These are phyloP conservation scores for Aphis craccivora DNA, from an alignment of 1,140 invertebrate species.

Conservation along the genomic window DNA sequence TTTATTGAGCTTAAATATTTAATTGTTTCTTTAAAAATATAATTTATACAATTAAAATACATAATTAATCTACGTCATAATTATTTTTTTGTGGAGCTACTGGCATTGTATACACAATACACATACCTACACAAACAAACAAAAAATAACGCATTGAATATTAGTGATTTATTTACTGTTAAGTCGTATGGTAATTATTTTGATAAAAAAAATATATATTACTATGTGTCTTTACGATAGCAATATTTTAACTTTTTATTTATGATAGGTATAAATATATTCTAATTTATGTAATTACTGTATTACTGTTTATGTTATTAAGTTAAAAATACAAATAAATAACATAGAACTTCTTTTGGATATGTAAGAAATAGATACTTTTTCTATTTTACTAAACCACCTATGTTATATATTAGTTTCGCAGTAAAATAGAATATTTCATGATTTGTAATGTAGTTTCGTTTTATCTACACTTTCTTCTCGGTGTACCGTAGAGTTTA, in stretches of 20 bases:
- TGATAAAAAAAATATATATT: neutral
- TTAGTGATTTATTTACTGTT: neutral
- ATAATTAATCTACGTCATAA: neutral
- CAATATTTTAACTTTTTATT: neutral
- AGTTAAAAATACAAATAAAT: neutral
- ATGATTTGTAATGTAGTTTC: neutral
- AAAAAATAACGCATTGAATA: neutral
- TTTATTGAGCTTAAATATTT: neutral
- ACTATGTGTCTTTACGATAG: neutral
- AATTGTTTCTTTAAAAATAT: neutral
- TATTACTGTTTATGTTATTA: neutral
- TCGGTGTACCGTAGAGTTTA: neutral
- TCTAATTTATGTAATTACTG: neutral
- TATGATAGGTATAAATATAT: neutral
- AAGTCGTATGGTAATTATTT: neutral
- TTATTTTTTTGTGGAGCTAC: neutral
- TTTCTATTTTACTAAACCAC: neutral
- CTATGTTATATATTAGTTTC: neutral
- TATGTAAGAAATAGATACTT: neutral
- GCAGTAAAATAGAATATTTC: neutral
- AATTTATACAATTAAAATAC: neutral
- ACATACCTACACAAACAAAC: no score
- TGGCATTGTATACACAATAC: neutral
- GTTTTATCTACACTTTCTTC: neutral
- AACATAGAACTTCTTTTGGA: neutral